Evolutionary conservation across 2,888 invertebrate genomes (phyloP), one percentile per base, ranked within the genome.

Genomic region (Scaptodrosophila latifasciaeformis): DNA sequence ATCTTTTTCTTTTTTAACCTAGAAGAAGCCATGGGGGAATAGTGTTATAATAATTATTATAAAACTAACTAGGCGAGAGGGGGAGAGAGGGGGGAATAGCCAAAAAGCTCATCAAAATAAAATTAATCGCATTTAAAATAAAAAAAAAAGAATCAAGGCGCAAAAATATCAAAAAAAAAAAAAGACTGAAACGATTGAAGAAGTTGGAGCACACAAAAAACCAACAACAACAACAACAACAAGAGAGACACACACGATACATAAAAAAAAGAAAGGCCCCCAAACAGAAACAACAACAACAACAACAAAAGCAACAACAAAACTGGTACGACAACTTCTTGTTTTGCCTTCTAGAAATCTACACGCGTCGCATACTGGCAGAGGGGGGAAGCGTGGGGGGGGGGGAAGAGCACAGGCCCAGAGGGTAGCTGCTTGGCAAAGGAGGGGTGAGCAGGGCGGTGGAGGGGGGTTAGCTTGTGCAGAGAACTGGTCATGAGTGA

Each of bases 251-350:
- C 34, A 43, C n/a, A n/a, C n/a, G n/a, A 50, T 46, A 49, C 59
- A 54, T 44, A 62, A 51, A 67, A 62, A 52, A 66, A 60, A 76
- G 64, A 62, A 61, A 61, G 65, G 69, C 69, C 66, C 66, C 66
- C 68, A 67, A 62, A 57, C 15, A 50, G 39, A 50, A 51, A 31
- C 40, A n/a, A 61, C 13, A 29, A 65, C 55, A n/a, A n/a, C n/a
- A n/a, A n/a, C n/a, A n/a, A n/a, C n/a, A n/a, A n/a, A n/a, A n/a
- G n/a, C n/a, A n/a, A 55, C 57, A 57, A 58, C 54, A 62, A 79
- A 77, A 81, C 82, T 81, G 77, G 82, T 81, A 72, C 67, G 70
- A 77, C 81, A 70, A 79, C 81, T 82, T 81, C 70, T 77, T 70
- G 74, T 70, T 67, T 74, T 71, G 68, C 68, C 65, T 72, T 76